These are phyloP conservation scores for Geodia barretti DNA, from an alignment of 37 sponge, comb jelly and placozoan species.

Conservation along the genomic window DNA sequence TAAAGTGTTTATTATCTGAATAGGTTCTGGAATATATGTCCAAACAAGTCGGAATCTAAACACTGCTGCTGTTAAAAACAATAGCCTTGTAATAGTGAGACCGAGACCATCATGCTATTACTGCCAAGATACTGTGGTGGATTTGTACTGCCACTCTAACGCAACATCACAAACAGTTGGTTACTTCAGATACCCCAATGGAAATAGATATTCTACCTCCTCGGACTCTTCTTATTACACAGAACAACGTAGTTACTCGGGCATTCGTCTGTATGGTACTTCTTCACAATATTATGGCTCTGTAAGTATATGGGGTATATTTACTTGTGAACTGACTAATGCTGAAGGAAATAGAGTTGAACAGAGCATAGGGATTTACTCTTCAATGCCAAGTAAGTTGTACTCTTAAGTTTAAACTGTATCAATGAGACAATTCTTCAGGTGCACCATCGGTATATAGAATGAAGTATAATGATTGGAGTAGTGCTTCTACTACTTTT, in stretches of 20 bases:
- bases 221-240: not conserved
- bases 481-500: not conserved
- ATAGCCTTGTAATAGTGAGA: not conserved
- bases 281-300: not conserved
- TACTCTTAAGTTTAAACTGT: too few relatives aligned
- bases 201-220: not conserved
- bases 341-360: not conserved
- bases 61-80: not conserved
- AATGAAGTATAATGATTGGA: not conserved
- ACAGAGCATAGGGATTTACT: not conserved
- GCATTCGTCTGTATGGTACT: not conserved
- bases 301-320: not conserved
- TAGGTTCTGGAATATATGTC: constrained; percentile 3
- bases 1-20: not conserved
- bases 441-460: not conserved
- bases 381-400: not conserved
- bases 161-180: not conserved
- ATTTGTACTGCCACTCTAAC: constrained; percentile 6
- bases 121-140: not conserved
- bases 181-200: not conserved
- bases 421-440: not conserved
- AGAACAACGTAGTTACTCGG: not conserved
- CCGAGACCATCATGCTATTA: too few relatives aligned
- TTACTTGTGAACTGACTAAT: not conserved
- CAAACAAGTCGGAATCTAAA: not conserved